phyloP scores from a whole-genome alignment of 2,113 vertebrate genomes.

The Peromyscus maniculatus region DNA sequence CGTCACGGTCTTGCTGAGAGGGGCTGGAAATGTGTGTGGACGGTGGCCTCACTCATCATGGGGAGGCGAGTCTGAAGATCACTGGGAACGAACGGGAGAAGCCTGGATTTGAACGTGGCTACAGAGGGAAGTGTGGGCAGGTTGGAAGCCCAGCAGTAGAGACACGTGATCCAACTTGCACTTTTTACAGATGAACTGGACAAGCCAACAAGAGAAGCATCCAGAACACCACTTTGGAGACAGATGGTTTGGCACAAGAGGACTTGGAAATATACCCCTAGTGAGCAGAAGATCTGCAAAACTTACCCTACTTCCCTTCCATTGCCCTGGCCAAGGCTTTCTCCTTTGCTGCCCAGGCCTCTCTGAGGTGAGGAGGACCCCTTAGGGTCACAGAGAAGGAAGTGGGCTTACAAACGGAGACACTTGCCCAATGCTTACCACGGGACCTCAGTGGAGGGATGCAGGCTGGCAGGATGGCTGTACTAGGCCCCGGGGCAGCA shows the following conservation, averaged over 20 bases:
- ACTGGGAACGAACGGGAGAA: neutral
- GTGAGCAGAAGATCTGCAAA: neutral
- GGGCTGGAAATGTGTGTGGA: neutral
- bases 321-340: neutral
- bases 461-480: neutral
- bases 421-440: neutral
- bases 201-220: neutral
- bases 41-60: neutral
- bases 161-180: neutral
- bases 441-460: fast-evolving
- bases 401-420: neutral
- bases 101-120: neutral
- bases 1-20: neutral
- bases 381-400: neutral
- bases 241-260: neutral
- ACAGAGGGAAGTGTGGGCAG: neutral
- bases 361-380: neutral
- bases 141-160: neutral
- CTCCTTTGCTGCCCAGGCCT: neutral
- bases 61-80: neutral
- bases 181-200: neutral
- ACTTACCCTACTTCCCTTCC: no score
- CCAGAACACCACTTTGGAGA: neutral
- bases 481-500: neutral
- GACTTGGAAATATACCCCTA: neutral